Conservation (phyloP, 2,888 invertebrate genomes). For the Morinoia aosen region DNA sequence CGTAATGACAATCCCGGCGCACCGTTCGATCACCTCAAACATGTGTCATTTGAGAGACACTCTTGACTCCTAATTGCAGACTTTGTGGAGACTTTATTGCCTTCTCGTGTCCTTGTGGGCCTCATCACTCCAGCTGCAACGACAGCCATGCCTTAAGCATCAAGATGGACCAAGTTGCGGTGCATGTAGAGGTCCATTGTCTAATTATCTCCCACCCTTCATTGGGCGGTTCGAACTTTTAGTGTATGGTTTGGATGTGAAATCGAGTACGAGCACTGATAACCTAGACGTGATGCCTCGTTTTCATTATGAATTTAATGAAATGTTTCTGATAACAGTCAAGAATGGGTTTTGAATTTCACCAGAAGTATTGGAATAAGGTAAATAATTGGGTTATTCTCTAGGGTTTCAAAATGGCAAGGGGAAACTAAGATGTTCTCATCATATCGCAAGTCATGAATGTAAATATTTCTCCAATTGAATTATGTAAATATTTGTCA, state of each 20-base stretch:
- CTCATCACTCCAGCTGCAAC: slow-evolving; percentile 1
- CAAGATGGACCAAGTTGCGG: neutral
- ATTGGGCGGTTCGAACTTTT: neutral
- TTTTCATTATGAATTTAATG: neutral
- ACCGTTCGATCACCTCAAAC: slow-evolving; percentile 30
- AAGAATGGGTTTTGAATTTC: neutral
- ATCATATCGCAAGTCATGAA: no score
- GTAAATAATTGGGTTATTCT: neutral
- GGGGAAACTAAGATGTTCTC: neutral
- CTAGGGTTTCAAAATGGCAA: neutral
- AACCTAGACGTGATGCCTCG: neutral
- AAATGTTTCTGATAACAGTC: neutral
- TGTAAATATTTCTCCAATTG: neutral
- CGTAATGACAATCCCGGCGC: slow-evolving; percentile 7
- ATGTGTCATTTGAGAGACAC: slow-evolving; percentile 26
- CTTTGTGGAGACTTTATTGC: slow-evolving; percentile 5
- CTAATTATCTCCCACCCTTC: neutral
- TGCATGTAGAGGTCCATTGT: neutral
- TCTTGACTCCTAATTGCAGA: slow-evolving; percentile 32
- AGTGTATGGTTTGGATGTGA: neutral
- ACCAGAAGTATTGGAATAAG: neutral
- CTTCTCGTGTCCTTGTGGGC: slow-evolving; percentile 21
- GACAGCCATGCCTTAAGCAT: slow-evolving; percentile 24
- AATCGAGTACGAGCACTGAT: neutral
- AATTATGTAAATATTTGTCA: neutral